These are phyloP conservation scores for Leguminivora glycinivorella DNA, from an alignment of 1,140 invertebrate species.

Conservation along the genomic window DNA sequence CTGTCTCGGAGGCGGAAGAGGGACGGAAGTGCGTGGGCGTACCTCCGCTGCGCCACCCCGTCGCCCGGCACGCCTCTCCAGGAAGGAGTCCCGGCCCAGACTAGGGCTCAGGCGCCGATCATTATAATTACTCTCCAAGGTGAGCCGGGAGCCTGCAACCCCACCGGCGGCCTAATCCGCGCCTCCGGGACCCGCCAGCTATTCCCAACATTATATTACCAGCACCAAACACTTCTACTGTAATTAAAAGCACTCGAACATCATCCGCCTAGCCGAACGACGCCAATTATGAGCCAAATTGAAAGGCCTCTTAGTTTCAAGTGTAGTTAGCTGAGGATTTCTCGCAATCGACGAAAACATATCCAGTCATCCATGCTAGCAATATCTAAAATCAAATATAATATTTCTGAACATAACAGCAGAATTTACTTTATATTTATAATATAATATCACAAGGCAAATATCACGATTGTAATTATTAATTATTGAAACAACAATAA, in stretches of 20 bases:
- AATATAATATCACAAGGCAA: no score
- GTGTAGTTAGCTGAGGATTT: constrained; percentile 39
- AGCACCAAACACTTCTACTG: constrained; percentile 47
- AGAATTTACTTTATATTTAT: no score
- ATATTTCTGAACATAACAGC: neutral
- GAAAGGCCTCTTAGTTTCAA: constrained; percentile 49
- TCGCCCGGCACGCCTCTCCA: constrained; percentile 71
- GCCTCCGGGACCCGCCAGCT: constrained; percentile 56
- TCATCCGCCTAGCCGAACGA: constrained; percentile 52
- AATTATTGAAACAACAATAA: no score
- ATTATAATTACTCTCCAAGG: constrained; percentile 79
- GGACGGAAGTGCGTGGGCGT: constrained; percentile 65
- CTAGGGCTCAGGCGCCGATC: constrained; percentile 77
- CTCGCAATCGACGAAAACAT: neutral
- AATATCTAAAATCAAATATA: neutral
- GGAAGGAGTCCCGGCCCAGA: constrained; percentile 72
- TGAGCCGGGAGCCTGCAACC: constrained; percentile 67
- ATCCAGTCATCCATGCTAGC: neutral
- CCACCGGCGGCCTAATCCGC: constrained; percentile 68
- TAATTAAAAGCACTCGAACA: constrained; percentile 55
- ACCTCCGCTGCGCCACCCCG: constrained; percentile 67
- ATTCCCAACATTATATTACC: constrained; percentile 57
- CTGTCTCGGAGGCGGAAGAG: constrained; percentile 36
- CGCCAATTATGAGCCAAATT: constrained; percentile 64
- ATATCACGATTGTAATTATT: no score